Evolutionary conservation across 1,140 invertebrate species (phyloP).

Genomic region (Brachionus asplanchnoidis): DNA sequence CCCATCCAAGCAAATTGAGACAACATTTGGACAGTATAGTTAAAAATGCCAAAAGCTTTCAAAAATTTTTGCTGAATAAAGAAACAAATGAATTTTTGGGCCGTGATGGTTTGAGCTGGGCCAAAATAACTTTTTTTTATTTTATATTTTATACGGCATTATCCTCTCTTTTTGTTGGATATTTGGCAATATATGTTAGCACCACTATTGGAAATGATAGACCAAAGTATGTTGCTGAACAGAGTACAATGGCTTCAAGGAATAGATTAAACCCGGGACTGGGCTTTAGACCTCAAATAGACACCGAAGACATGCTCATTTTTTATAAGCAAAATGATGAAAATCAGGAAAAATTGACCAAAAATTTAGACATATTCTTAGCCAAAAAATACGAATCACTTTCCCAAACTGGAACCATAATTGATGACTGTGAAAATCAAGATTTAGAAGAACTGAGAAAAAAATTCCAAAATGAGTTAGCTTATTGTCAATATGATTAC

Average conservation of each 20-base stretch:
- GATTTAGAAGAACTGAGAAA: not conserved
- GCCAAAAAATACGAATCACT: not conserved
- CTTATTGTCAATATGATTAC: constrained; percentile 32
- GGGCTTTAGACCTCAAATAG: constrained; percentile 31
- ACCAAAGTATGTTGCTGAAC: not conserved
- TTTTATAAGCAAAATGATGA: not conserved
- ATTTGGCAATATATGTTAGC: not conserved
- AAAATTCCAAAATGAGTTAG: not conserved
- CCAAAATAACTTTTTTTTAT: constrained; percentile 17
- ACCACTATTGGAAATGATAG: not conserved
- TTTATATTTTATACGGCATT: not conserved
- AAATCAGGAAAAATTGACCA: not conserved
- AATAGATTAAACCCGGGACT: constrained; percentile 9
- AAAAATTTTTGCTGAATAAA: constrained; percentile 1
- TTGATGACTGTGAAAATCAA: not conserved
- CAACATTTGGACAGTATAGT: not conserved
- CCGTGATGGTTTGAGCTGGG: constrained; percentile 17
- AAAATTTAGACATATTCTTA: not conserved
- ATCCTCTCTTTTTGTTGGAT: not conserved
- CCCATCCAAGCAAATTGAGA: not conserved
- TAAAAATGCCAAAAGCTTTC: not conserved
- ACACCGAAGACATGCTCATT: not conserved
- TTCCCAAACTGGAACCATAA: not conserved
- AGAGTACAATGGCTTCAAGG: constrained; percentile 5
- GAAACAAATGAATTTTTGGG: constrained; percentile 13